Conservation (phyloP, 92 coral and sea anemone species). For the Zoanthus solanderi region DNA sequence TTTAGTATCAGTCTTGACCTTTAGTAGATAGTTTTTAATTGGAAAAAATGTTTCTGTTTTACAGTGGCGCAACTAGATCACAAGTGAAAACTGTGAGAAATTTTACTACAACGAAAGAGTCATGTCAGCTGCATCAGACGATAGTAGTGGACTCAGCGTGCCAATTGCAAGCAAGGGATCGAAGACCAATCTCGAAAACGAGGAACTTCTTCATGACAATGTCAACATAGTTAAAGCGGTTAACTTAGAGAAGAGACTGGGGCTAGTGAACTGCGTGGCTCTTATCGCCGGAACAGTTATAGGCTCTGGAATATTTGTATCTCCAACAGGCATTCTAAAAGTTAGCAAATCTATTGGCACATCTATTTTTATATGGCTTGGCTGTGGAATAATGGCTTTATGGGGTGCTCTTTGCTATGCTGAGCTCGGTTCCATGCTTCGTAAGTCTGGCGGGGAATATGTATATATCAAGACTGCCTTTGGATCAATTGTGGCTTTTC, state of each 20-base stretch:
- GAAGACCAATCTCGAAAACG: slow-evolving; percentile 3
- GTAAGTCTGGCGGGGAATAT: slow-evolving; percentile 83
- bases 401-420: slow-evolving; percentile 82
- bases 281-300: slow-evolving; percentile 88
- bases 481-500: slow-evolving; percentile 76
- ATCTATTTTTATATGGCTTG: slow-evolving; percentile 77
- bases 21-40: too few relatives aligned
- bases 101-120: background rate
- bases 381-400: slow-evolving; percentile 84
- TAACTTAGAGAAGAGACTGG: slow-evolving; percentile 63
- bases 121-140: background rate
- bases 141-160: background rate
- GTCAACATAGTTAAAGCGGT: background rate
- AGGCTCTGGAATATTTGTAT: slow-evolving; percentile 87
- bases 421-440: slow-evolving; percentile 82
- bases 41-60: too few relatives aligned
- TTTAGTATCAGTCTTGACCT: too few relatives aligned
- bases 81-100: background rate
- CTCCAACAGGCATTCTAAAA: slow-evolving; percentile 80
- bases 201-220: slow-evolving; percentile 14
- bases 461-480: slow-evolving; percentile 78
- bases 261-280: slow-evolving; percentile 66
- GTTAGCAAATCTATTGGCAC: slow-evolving; percentile 73
- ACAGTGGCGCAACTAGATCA: background rate
- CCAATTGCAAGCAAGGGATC: slow-evolving; percentile 5